Conservation (phyloP, 2,797 vertebrate genomes). For the Cossypha dichroa region DNA sequence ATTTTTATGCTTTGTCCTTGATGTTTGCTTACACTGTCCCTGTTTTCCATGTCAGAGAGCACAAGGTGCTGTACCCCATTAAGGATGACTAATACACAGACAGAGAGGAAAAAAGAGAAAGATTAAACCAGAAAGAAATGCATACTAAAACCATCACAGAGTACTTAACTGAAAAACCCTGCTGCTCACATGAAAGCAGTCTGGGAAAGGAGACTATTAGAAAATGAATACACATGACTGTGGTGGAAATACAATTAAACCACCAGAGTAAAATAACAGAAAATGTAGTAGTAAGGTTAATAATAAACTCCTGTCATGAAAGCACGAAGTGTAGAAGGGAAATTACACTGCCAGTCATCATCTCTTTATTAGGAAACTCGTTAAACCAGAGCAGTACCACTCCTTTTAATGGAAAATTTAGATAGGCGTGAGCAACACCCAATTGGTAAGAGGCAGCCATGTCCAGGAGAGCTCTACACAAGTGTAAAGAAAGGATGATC, state of each 20-base stretch:
- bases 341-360: slow-evolving; percentile 29
- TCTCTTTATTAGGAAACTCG: slow-evolving; percentile 21
- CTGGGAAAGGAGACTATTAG: slow-evolving; percentile 39
- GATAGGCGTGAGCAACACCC: neutral
- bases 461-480: neutral
- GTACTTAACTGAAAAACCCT: slow-evolving; percentile 36
- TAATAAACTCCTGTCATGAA: slow-evolving; percentile 16
- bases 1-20: slow-evolving; percentile 24
- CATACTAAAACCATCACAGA: neutral
- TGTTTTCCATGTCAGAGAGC: slow-evolving; percentile 57
- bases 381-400: neutral
- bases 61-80: slow-evolving; percentile 37
- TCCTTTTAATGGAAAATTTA: neutral
- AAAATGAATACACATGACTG: neutral
- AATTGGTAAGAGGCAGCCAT: neutral
- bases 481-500: neutral
- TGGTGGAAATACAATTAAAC: slow-evolving; percentile 35
- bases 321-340: slow-evolving; percentile 9
- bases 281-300: slow-evolving; percentile 45
- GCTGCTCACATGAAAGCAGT: slow-evolving; percentile 2
- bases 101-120: neutral
- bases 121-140: slow-evolving; percentile 10
- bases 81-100: slow-evolving; percentile 47
- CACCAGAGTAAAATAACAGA: slow-evolving; percentile 18
- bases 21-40: neutral